A percentile compares a stretch with the other conserved stretches of the same genome.
phyloP scores from a whole-genome alignment of 2,797 vertebrate genomes.

The Numenius phaeopus region DNA sequence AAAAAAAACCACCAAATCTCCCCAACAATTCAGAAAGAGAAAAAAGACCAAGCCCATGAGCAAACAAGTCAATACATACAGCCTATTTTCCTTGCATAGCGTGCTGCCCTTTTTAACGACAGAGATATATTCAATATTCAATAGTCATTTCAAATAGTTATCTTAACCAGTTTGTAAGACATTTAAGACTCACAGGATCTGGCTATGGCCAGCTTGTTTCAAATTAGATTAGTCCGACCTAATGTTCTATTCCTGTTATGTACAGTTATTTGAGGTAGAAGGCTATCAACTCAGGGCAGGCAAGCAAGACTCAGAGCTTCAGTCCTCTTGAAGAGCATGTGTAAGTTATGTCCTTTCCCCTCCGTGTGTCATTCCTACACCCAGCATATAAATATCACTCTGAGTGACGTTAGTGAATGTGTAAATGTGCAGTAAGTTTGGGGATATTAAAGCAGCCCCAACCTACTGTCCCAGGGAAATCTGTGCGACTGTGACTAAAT shows the following conservation, averaged over 20 bases:
- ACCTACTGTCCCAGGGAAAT: constrained; percentile 55
- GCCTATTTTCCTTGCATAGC: neutral
- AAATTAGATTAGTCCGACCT: constrained; percentile 52
- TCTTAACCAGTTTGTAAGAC: neutral
- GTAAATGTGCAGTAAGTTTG: constrained; percentile 3
- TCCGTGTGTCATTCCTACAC: neutral
- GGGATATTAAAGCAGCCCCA: constrained; percentile 22
- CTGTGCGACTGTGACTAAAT: constrained; percentile 59
- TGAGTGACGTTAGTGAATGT: neutral
- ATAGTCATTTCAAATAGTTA: neutral
- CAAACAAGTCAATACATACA: neutral
- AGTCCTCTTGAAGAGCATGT: neutral
- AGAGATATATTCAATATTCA: neutral
- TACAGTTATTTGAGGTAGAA: constrained; percentile 11
- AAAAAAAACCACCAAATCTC: neutral
- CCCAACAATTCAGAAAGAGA: neutral
- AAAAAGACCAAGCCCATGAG: neutral
- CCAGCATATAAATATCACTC: neutral
- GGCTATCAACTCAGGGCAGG: neutral
- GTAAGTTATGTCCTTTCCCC: neutral
- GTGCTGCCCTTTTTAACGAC: neutral
- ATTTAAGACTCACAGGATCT: constrained; percentile 3
- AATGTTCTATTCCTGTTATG: constrained; percentile 52
- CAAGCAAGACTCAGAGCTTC: neutral
- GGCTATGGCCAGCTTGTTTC: constrained; percentile 34